Percentiles rank a stretch among this genome's conserved stretches.
phyloP scores from a whole-genome alignment of 37 sponge, comb jelly and placozoan species.

The Dysidea cf. avara region DNA sequence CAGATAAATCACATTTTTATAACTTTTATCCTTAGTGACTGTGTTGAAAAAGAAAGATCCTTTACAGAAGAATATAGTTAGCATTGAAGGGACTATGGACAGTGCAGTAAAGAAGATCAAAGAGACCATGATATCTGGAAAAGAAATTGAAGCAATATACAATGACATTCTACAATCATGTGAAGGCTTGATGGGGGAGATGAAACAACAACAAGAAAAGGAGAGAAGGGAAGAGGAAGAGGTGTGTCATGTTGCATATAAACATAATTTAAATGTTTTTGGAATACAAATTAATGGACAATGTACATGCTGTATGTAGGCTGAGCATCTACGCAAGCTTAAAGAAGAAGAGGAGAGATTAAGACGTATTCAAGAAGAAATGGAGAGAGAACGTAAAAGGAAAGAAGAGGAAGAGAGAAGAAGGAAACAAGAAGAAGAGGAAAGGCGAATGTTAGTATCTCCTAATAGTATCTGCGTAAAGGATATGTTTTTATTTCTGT shows the following conservation, averaged over 20 bases:
- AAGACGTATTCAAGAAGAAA: slow-evolving; percentile 82
- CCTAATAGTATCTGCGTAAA: neutral
- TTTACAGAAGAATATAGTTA: slow-evolving; percentile 21
- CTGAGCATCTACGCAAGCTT: slow-evolving; percentile 41
- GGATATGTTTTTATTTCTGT: neutral
- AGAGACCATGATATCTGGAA: slow-evolving; percentile 26
- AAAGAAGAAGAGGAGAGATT: slow-evolving; percentile 76
- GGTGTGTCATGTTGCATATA: neutral
- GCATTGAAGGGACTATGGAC: slow-evolving; percentile 38
- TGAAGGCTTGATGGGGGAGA: slow-evolving; percentile 48
- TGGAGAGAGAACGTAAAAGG: slow-evolving; percentile 76
- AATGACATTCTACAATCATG: slow-evolving; percentile 15
- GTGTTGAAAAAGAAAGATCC: slow-evolving; percentile 58
- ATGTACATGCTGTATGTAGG: slow-evolving; percentile 23
- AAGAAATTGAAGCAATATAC: slow-evolving; percentile 36
- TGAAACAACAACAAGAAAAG: slow-evolving; percentile 42
- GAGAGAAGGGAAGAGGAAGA: slow-evolving; percentile 63
- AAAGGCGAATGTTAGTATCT: slow-evolving; percentile 58
- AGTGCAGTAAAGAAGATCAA: slow-evolving; percentile 38
- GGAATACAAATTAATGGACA: neutral
- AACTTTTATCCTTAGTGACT: slow-evolving; percentile 7
- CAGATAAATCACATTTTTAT: too few species aligned
- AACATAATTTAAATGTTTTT: neutral
- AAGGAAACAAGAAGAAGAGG: slow-evolving; percentile 76
- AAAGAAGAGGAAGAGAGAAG: slow-evolving; percentile 74